Evolutionary conservation across 2,888 invertebrate genomes (phyloP).

Genomic region (Papilio elwesi): DNA sequence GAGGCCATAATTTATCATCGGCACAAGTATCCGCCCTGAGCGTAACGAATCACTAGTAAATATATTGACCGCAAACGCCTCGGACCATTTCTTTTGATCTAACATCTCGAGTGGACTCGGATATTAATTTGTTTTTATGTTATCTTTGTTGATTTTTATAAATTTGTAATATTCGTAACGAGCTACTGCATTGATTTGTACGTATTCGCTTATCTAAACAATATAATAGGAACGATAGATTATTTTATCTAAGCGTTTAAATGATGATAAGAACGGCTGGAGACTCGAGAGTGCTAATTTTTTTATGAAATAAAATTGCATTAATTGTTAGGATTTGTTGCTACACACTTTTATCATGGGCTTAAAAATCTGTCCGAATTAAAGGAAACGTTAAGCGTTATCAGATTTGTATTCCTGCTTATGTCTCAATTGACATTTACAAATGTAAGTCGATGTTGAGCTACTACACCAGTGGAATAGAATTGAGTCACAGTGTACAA

Average conservation of each 20-base stretch:
- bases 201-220: constrained; percentile 6
- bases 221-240: not conserved
- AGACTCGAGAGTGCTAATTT: too few species aligned
- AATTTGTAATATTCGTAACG: constrained; percentile 48
- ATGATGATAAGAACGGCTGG: too few species aligned
- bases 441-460: too few species aligned
- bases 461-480: not conserved
- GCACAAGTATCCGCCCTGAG: constrained; percentile 80
- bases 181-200: constrained; percentile 33
- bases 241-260: not conserved
- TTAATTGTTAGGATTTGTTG: too few species aligned
- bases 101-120: constrained; percentile 54
- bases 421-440: too few species aligned
- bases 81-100: constrained; percentile 72
- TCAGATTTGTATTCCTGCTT: too few species aligned
- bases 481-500: constrained; percentile 49
- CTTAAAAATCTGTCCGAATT: too few species aligned
- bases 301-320: too few species aligned
- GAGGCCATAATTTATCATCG: constrained; percentile 80
- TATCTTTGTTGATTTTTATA: constrained; percentile 53
- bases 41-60: constrained; percentile 81
- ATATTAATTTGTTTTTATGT: constrained; percentile 64
- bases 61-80: constrained; percentile 81
- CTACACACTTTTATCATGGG: too few species aligned
- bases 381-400: too few species aligned